Evolutionary conservation across 2,113 vertebrate species (phyloP).

Genomic region (Oxyura jamaicensis): DNA sequence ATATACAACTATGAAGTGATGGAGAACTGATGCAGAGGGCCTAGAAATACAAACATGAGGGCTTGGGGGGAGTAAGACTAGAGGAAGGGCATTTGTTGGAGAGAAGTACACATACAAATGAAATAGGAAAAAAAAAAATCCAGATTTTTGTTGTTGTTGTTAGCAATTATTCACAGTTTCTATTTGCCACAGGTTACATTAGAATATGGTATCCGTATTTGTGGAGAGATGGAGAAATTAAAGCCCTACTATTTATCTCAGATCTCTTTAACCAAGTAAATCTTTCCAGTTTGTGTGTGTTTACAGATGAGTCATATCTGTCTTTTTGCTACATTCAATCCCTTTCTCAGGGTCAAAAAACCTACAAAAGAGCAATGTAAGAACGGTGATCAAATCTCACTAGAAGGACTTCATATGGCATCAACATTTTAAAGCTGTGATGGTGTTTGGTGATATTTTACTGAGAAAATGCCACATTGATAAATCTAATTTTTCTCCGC

Average conservation of each 20-base stretch:
- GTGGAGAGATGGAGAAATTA: not conserved
- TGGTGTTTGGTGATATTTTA: constrained; percentile 1
- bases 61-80: not conserved
- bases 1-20: not conserved
- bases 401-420: not conserved
- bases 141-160: not conserved
- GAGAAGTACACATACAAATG: not conserved
- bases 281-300: not conserved
- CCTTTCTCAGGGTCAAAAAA: not conserved
- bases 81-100: not conserved
- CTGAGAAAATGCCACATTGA: constrained; percentile 1
- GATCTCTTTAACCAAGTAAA: not conserved
- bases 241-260: not conserved
- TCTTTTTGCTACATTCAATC: not conserved
- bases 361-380: not conserved
- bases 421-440: constrained; percentile 21
- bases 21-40: not conserved
- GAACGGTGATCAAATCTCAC: not conserved
- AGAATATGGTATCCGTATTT: not conserved
- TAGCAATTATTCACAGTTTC: not conserved
- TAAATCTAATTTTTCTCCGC: constrained; percentile 49
- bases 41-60: not conserved
- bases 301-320: not conserved
- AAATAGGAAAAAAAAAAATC: not conserved
- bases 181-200: not conserved